A percentile compares a stretch with the other conserved stretches of the same genome.
Evolutionary conservation across 2,797 vertebrate species (phyloP).

Genomic region (Phalanger gymnotis): DNA sequence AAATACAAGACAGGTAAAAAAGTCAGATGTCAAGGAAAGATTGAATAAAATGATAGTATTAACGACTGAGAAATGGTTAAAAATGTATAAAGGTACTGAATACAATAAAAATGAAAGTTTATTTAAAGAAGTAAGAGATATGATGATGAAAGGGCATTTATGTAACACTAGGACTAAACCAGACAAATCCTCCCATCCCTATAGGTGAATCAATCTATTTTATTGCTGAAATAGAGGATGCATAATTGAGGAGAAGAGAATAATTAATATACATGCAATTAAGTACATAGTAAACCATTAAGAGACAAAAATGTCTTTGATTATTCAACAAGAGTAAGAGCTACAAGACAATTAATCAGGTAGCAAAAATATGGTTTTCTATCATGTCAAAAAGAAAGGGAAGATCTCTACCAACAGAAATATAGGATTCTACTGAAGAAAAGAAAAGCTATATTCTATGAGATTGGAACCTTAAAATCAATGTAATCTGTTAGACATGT

Average conservation of each 20-base stretch:
- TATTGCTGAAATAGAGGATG: background rate
- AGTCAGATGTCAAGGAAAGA: background rate
- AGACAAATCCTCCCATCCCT: background rate
- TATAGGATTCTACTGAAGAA: background rate
- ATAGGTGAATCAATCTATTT: background rate
- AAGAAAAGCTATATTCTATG: background rate
- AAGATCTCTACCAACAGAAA: background rate
- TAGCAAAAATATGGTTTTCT: background rate
- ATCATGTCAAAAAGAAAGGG: rapidly evolving
- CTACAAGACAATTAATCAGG: too few species aligned
- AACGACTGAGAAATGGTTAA: background rate
- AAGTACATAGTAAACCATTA: background rate
- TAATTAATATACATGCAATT: background rate
- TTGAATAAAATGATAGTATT: background rate
- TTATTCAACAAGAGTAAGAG: background rate
- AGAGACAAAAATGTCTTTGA: background rate
- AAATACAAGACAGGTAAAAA: too few species aligned
- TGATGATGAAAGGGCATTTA: background rate
- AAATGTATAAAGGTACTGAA: background rate
- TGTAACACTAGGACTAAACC: background rate
- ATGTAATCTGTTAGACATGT: too few species aligned
- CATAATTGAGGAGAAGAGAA: too few species aligned
- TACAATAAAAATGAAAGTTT: background rate
- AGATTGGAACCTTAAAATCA: background rate
- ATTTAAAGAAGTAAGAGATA: background rate